These are phyloP conservation scores for Vandiemenella viatica DNA, from an alignment of 2,888 invertebrate species.

Conservation along the genomic window DNA sequence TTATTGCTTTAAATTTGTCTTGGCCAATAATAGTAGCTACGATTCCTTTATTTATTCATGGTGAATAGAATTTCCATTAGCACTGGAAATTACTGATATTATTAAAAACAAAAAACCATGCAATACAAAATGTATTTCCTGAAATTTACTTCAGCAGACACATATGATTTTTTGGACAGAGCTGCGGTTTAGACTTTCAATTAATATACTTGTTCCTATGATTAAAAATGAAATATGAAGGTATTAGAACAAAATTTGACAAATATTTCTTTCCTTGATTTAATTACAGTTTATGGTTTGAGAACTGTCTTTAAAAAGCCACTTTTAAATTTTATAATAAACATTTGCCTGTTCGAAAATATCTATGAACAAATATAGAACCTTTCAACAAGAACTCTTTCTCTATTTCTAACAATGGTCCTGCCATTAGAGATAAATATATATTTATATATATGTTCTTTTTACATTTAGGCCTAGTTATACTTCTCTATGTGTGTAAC, in stretches of 20 bases:
- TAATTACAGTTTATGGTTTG: conserved; percentile 11
- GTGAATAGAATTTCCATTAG: too few species aligned
- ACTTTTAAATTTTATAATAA: conserved; percentile 15
- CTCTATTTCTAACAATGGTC: conserved; percentile 15
- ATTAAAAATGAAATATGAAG: too few species aligned
- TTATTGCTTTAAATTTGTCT: too few species aligned
- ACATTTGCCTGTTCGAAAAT: conserved; percentile 16
- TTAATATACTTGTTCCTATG: neutral
- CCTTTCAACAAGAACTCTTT: conserved; percentile 14
- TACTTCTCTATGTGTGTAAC: conserved; percentile 16
- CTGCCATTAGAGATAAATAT: conserved; percentile 14
- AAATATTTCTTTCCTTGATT: conserved; percentile 5
- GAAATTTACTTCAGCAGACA: too few species aligned
- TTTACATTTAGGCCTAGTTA: conserved; percentile 18
- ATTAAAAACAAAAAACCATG: too few species aligned
- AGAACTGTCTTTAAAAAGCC: conserved; percentile 15
- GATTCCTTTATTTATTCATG: too few species aligned
- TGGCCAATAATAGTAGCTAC: too few species aligned
- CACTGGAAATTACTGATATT: too few species aligned
- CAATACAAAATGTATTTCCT: too few species aligned
- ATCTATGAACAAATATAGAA: conserved; percentile 18
- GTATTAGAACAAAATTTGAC: conserved; percentile 6
- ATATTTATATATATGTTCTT: conserved; percentile 6
- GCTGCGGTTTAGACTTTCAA: too few species aligned
- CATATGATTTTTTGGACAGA: too few species aligned